phyloP scores from a whole-genome alignment of 2,888 invertebrate species.

The Lasioglossum leucozonium region DNA sequence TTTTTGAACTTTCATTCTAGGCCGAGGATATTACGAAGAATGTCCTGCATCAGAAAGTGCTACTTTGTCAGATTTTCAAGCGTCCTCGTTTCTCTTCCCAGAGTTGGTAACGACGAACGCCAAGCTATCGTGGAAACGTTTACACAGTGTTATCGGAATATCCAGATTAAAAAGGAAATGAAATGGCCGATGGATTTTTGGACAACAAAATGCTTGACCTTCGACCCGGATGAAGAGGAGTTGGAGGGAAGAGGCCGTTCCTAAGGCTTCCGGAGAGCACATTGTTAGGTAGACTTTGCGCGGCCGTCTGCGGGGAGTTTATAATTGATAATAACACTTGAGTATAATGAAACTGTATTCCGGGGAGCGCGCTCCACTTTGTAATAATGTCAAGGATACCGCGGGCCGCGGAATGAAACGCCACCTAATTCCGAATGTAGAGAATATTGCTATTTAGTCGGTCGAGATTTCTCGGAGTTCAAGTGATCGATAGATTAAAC shows the following conservation, averaged over 20 bases:
- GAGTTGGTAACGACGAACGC: background rate
- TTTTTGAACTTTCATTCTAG: background rate
- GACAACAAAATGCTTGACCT: conserved; percentile 5
- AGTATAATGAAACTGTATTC: conserved; percentile 8
- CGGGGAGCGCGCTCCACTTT: background rate
- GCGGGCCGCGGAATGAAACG: background rate
- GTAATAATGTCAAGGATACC: conserved; percentile 5
- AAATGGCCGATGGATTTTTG: background rate
- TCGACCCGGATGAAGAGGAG: background rate
- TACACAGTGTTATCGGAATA: background rate
- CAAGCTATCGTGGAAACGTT: background rate
- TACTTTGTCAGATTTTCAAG: too few species aligned
- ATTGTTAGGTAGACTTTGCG: conserved; percentile 3
- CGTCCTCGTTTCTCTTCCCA: too few species aligned
- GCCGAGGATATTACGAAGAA: background rate
- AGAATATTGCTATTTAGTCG: background rate
- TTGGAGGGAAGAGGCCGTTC: background rate
- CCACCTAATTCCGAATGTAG: conserved; percentile 7
- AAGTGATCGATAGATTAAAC: conserved; percentile 10
- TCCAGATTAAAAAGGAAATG: background rate
- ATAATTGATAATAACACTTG: conserved; percentile 8
- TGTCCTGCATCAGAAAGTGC: too few species aligned
- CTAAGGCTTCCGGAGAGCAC: background rate
- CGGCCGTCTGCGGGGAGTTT: conserved; percentile 3
- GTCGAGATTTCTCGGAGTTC: background rate